Conservation (phyloP, 2,113 vertebrate species). For the Syngnathus typhle region DNA sequence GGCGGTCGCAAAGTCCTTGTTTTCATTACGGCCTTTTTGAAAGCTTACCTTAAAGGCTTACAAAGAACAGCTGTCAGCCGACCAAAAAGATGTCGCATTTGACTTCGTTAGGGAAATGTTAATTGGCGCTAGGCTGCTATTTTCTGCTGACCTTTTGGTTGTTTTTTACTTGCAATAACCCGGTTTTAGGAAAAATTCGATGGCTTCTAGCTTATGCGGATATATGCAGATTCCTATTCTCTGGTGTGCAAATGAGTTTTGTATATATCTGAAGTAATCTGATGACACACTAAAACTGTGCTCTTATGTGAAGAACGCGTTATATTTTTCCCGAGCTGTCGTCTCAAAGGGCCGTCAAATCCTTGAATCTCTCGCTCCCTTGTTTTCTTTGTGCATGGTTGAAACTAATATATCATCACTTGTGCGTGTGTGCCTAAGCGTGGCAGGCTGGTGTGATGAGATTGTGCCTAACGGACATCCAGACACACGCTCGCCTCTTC, state of each 20-base stretch:
- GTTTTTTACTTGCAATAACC: conserved; percentile 9
- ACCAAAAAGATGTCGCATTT: conserved; percentile 16
- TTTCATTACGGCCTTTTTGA: conserved; percentile 35
- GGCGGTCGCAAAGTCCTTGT: conserved; percentile 27
- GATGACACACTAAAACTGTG: conserved; percentile 5
- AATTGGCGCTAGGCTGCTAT: conserved; percentile 16
- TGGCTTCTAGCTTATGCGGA: neutral
- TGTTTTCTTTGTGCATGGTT: conserved; percentile 42
- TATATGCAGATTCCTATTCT: neutral
- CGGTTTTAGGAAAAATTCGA: neutral
- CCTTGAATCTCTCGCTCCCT: conserved; percentile 14
- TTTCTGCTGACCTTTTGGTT: conserved; percentile 32
- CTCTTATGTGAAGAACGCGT: conserved; percentile 11
- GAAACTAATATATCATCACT: conserved; percentile 46
- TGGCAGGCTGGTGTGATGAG: conserved; percentile 54
- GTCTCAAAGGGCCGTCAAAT: conserved; percentile 21
- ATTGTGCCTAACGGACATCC: conserved; percentile 42
- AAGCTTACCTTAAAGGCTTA: conserved; percentile 23
- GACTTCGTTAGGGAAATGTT: conserved; percentile 34
- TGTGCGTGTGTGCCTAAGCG: conserved; percentile 28
- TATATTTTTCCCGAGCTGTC: conserved; percentile 7
- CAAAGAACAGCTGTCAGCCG: conserved; percentile 25
- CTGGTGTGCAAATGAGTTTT: no score
- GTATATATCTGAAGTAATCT: neutral
- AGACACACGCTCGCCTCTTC: conserved; percentile 11